Conservation (phyloP, 2,113 vertebrate genomes). For the Charadrius vociferus region DNA sequence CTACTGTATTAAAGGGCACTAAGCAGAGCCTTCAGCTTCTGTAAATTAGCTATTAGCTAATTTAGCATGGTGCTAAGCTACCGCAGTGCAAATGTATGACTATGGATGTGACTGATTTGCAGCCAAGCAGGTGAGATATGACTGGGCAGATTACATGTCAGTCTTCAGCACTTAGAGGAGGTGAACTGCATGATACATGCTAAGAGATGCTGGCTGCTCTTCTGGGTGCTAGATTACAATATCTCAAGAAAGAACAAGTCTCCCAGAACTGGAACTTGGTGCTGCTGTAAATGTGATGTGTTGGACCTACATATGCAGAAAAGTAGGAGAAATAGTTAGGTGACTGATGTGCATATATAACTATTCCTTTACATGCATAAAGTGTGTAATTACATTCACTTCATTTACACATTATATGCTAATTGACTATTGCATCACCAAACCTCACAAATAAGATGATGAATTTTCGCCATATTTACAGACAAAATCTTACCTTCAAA, state of each 20-base stretch:
- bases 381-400: not conserved
- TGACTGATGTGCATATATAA: not conserved
- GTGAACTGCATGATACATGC: not conserved
- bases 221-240: not conserved
- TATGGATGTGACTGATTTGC: not conserved
- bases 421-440: not conserved
- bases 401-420: not conserved
- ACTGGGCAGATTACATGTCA: not conserved
- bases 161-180: not conserved
- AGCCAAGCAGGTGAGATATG: fast-evolving
- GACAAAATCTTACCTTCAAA: not conserved
- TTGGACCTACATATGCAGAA: not conserved
- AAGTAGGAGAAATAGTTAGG: not conserved
- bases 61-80: not conserved
- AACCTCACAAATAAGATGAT: not conserved
- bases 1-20: not conserved
- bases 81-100: not conserved
- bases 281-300: not conserved
- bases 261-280: not conserved
- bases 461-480: not conserved
- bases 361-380: not conserved
- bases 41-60: too few relatives aligned
- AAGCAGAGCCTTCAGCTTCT: not conserved
- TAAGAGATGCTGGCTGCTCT: not conserved
- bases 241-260: not conserved